Percentiles rank a stretch among this genome's conserved stretches.
phyloP scores from a whole-genome alignment of 2,888 invertebrate species.

The Tachina fera region DNA sequence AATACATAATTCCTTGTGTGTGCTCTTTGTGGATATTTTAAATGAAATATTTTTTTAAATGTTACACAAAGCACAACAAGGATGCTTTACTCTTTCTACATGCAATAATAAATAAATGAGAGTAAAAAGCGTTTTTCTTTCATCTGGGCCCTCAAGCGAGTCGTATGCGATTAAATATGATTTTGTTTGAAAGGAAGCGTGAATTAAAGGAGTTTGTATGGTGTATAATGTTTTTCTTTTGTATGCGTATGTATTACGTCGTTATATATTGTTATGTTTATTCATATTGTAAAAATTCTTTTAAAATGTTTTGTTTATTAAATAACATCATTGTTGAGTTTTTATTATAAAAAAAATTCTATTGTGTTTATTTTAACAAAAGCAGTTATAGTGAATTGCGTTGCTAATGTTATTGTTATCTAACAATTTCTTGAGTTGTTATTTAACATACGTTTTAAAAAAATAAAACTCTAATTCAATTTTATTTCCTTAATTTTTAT shows the following conservation, averaged over 20 bases:
- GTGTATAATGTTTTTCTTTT: constrained; percentile 18
- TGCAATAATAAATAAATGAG: constrained; percentile 30
- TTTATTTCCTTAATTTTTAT: no score
- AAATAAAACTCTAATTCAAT: no score
- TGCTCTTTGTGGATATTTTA: constrained; percentile 62
- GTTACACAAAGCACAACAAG: constrained; percentile 46
- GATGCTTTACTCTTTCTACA: constrained; percentile 23
- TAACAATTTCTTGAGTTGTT: background rate
- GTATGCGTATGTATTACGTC: background rate
- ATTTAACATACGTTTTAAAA: background rate
- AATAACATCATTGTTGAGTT: constrained; percentile 43
- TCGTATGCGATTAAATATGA: constrained; percentile 25
- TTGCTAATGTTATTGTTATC: constrained; percentile 16
- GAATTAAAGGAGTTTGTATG: constrained; percentile 65
- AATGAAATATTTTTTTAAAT: constrained; percentile 57
- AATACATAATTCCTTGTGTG: constrained; percentile 9
- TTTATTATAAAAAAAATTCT: constrained; percentile 31
- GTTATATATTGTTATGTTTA: constrained; percentile 9
- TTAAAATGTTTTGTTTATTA: constrained; percentile 34
- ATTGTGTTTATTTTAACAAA: constrained; percentile 32
- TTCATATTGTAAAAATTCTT: constrained; percentile 27
- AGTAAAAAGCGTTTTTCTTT: constrained; percentile 32
- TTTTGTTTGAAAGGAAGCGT: constrained; percentile 53
- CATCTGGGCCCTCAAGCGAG: constrained; percentile 32
- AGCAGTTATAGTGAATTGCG: background rate